Percentiles rank a stretch among this genome's conserved stretches.
Evolutionary conservation across 2,888 invertebrate species (phyloP).

Genomic region (Criorhina ranunculi): DNA sequence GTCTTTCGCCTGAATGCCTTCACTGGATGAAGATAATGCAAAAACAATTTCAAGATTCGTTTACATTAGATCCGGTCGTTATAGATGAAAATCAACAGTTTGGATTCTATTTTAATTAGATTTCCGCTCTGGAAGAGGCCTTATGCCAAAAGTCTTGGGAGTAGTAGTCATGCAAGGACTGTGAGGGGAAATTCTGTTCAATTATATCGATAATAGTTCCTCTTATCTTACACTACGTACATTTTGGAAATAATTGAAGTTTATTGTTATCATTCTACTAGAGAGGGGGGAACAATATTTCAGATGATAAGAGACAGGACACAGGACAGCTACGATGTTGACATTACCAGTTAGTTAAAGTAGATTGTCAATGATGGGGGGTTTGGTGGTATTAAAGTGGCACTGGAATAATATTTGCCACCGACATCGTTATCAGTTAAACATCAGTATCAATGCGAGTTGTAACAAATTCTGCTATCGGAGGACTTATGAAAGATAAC

Average conservation of each 20-base stretch:
- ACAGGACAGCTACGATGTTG: constrained; percentile 9
- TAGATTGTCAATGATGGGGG: constrained; percentile 6
- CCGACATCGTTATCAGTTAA: neutral
- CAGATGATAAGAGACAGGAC: neutral
- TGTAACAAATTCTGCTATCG: too few relatives aligned
- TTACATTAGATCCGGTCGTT: neutral
- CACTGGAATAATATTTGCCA: neutral
- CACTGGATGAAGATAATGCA: constrained; percentile 15
- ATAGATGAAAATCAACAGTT: constrained; percentile 21
- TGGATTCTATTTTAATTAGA: constrained; percentile 15
- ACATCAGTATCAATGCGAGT: too few relatives aligned
- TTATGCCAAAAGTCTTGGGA: neutral
- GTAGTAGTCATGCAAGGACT: neutral
- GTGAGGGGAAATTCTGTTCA: neutral
- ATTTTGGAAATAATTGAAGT: constrained; percentile 8
- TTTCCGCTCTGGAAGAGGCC: neutral
- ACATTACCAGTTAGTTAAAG: neutral
- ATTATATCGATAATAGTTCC: constrained; percentile 14
- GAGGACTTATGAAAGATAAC: too few relatives aligned
- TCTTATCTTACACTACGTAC: constrained; percentile 5
- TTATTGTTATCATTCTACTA: neutral
- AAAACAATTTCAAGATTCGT: constrained; percentile 27
- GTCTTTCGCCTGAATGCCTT: constrained; percentile 4
- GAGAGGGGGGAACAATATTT: neutral
- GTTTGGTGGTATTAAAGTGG: neutral